phyloP scores from a whole-genome alignment of 2,113 vertebrate species.

The Ammospiza caudacuta region DNA sequence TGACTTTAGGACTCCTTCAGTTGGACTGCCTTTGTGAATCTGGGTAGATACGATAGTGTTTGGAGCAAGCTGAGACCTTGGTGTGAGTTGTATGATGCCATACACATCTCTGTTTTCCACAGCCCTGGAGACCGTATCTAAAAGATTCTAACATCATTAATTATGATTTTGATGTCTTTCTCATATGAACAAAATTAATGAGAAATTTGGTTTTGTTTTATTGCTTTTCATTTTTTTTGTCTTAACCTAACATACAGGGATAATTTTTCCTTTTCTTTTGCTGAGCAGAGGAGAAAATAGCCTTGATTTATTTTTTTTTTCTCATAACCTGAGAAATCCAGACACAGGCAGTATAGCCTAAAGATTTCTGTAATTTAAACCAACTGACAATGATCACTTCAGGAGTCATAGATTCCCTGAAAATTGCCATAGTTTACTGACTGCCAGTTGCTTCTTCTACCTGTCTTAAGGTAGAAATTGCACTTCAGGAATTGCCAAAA shows the following conservation, averaged over 20 bases:
- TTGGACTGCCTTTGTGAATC: not conserved
- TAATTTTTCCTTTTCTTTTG: not conserved
- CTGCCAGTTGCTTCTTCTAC: not conserved
- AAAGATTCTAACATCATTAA: not conserved
- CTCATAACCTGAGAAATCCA: not conserved
- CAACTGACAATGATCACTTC: not conserved
- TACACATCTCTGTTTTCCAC: not conserved
- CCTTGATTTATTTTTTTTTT: not conserved
- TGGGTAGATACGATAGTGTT: not conserved
- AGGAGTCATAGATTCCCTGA: not conserved
- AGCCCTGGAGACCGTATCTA: not conserved
- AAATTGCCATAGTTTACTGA: constrained; percentile 16
- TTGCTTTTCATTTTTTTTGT: not conserved
- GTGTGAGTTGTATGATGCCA: not conserved
- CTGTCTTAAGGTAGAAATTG: constrained; percentile 1
- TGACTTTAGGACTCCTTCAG: not conserved
- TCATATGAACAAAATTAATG: not conserved
- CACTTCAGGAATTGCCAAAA: not conserved
- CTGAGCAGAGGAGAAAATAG: not conserved
- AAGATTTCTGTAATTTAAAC: constrained; percentile 48
- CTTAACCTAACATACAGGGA: not conserved
- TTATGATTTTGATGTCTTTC: not conserved
- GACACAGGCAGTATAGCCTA: not conserved
- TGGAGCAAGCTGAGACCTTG: not conserved
- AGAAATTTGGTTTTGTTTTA: not conserved